Base-by-base conservation (phyloP, 1,140 invertebrate genomes). In the Gryon sp. region DNA sequence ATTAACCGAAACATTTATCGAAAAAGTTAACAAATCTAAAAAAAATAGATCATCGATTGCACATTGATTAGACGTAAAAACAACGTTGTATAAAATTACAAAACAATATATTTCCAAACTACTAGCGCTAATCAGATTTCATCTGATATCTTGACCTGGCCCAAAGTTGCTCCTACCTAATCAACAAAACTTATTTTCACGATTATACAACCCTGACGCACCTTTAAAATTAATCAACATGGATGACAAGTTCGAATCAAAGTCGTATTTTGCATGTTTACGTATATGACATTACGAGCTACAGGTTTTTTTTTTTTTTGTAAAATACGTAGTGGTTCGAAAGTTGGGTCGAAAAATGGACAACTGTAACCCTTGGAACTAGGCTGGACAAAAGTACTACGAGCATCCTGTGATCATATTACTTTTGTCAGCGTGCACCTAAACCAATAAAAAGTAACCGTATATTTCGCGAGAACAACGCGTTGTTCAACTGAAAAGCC, bases 341-440 rank as follows among this genome's bases (percentile, higher is more conserved):
- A 48, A 48, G 5, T 28, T 36, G 9, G 8, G 19, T 38, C 4
- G 24, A 32, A 63, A 50, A 41, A n/a, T 14, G n/a, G 19, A 57
- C 15, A 46, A 41, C 38, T 12, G 36, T 20, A 32, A 52, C 18
- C 28, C 6, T 14, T 19, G 60, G 30, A 36, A 53, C 12, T 20
- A 7, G 22, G 7, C 36, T 41, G 19, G 11, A 60, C 53, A 69
- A 69, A 59, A 69, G 45, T 48, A 52, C 15, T 60, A 59, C 34
- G 45, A 69, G 65, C 65, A 1, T 2, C 32, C 1, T 2, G 2
- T 14, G 52, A 36, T 69, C 65, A 36, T 59, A 60, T 34, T 69
- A 50, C 65, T 69, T 69, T 69, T 69, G 45, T 34, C 9, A 50
- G 43, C 43, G 11, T 52, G 52, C 43, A 50, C 53, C 43, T 59